These are phyloP conservation scores for Melinaea marsaeus DNA, from an alignment of 2,888 invertebrate species.

Conservation along the genomic window DNA sequence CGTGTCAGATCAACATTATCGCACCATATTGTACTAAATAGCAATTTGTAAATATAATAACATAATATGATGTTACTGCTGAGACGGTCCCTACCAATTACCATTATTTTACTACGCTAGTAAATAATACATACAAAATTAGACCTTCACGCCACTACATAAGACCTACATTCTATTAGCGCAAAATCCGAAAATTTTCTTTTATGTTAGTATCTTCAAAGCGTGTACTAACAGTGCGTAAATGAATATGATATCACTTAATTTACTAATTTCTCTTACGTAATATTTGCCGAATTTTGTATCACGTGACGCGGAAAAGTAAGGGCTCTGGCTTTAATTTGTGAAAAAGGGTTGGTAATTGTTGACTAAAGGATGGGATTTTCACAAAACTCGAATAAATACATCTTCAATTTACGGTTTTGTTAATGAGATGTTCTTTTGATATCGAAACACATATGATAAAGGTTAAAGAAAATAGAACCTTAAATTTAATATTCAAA, in stretches of 20 bases:
- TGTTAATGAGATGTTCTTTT: conserved; percentile 3
- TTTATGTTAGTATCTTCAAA: conserved; percentile 15
- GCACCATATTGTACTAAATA: conserved; percentile 1
- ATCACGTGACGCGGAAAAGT: conserved; percentile 19
- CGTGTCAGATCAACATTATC: background rate
- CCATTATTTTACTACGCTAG: background rate
- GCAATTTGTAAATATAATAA: conserved; percentile 12
- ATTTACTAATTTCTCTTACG: conserved; percentile 26
- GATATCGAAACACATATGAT: background rate
- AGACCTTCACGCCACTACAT: background rate
- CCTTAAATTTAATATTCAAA: too few relatives aligned
- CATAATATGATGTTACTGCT: conserved; percentile 8
- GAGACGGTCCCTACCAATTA: conserved; percentile 10
- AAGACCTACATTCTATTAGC: background rate
- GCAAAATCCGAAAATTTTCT: background rate
- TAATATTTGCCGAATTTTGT: conserved; percentile 19
- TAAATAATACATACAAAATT: conserved; percentile 1
- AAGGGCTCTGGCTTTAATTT: conserved; percentile 17
- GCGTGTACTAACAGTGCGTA: conserved; percentile 15
- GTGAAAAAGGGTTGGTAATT: conserved; percentile 6
- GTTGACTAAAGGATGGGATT: background rate
- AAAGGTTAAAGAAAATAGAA: too few relatives aligned
- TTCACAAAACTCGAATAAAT: background rate
- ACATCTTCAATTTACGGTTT: background rate
- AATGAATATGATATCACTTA: conserved; percentile 21